phyloP scores from a whole-genome alignment of 2,113 vertebrate genomes.

The Coturnix japonica region DNA sequence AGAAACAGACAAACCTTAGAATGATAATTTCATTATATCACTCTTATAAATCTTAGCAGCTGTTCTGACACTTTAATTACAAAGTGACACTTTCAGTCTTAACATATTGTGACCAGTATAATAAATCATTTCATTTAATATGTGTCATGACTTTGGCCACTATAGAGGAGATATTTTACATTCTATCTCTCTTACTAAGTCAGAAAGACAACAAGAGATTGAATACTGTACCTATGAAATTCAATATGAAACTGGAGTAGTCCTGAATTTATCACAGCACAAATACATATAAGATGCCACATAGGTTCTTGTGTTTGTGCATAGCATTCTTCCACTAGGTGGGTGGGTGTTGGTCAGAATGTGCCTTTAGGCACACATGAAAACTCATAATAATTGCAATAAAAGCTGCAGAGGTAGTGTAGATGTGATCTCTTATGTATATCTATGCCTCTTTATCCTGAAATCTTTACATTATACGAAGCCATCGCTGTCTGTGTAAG shows the following conservation, averaged over 20 bases:
- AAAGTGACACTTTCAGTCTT: slow-evolving; percentile 32
- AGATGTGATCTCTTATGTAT: background rate
- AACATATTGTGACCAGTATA: background rate
- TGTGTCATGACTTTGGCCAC: background rate
- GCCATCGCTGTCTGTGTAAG: background rate
- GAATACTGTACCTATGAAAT: background rate
- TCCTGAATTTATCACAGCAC: background rate
- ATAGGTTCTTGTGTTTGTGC: background rate
- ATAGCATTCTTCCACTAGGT: background rate
- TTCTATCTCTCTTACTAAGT: background rate
- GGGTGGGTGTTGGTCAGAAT: background rate
- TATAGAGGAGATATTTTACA: background rate
- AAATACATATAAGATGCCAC: background rate
- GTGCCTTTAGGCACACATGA: background rate
- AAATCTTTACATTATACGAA: background rate
- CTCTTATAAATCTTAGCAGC: slow-evolving; percentile 44
- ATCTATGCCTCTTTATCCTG: background rate
- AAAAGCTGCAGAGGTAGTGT: background rate
- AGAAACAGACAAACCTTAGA: slow-evolving; percentile 21
- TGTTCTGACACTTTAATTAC: slow-evolving; percentile 48
- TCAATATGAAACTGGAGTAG: background rate
- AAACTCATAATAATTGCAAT: background rate
- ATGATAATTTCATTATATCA: slow-evolving; percentile 49
- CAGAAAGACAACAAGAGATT: background rate
- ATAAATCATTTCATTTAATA: slow-evolving; percentile 32